phyloP scores from a whole-genome alignment of 2,797 vertebrate species.

The Periophthalmus magnuspinnatus region DNA sequence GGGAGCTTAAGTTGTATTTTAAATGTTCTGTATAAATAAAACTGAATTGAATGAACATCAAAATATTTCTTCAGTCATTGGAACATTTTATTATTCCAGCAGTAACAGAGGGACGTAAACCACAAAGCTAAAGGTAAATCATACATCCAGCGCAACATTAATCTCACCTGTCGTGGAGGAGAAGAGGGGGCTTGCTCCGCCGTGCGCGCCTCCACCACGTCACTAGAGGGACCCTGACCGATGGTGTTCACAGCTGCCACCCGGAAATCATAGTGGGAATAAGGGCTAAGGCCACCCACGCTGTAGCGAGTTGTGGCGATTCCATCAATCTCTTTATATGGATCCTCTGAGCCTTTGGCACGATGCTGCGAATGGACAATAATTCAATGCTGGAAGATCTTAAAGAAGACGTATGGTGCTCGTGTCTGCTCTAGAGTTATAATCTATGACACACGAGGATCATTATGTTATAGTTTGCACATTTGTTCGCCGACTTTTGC shows the following conservation, averaged over 20 bases:
- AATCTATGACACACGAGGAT: too few relatives aligned
- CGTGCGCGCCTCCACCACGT: conserved; percentile 90
- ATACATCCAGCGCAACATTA: background rate
- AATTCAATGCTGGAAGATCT: conserved; percentile 16
- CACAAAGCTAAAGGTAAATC: background rate
- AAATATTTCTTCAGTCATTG: too few relatives aligned
- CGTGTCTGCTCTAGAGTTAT: too few relatives aligned
- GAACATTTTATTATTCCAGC: background rate
- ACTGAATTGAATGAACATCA: too few relatives aligned
- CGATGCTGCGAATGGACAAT: conserved; percentile 79
- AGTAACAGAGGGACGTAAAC: background rate
- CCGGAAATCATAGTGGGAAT: conserved; percentile 95
- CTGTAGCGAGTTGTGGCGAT: conserved; percentile 97
- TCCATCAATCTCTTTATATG: conserved; percentile 96
- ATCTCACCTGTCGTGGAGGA: conserved; percentile 86
- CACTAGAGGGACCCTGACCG: conserved; percentile 91
- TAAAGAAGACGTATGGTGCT: too few relatives aligned
- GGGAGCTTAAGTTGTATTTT: too few relatives aligned
- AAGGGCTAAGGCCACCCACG: conserved; percentile 96
- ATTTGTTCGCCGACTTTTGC: too few relatives aligned
- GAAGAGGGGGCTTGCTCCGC: conserved; percentile 97
- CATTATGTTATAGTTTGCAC: too few relatives aligned
- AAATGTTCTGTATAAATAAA: too few relatives aligned
- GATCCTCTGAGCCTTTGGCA: conserved; percentile 88
- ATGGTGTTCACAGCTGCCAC: conserved; percentile 97